Base-by-base conservation (phyloP, 2,113 vertebrate genomes). In the Piaya cayana region DNA sequence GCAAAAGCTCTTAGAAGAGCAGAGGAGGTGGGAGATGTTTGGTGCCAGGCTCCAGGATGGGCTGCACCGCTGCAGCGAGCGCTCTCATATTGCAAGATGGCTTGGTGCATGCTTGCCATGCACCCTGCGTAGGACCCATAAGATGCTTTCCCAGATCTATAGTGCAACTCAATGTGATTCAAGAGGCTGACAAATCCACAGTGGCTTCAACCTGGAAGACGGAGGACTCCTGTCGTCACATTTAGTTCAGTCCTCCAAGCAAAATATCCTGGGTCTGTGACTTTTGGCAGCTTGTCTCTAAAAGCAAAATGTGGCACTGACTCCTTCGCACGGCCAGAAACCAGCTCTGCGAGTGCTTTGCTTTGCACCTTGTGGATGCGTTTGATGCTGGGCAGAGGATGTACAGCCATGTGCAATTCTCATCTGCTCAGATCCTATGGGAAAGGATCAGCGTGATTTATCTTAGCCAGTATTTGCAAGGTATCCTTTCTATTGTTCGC, bases 401-500 rank as follows among this genome's bases (percentile, higher is more conserved):
- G 88, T 70, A 8, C 12, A 4, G 52, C 86, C 96, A 64, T 85
- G 85, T 83, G 92, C 9, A 2, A 82, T 95, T 92, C 88, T 94
- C 95, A 67, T 96, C 91, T n/a, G 65, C 84, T 3, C 6, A 6
- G 34, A 27, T 55, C 77, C 91, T 49, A 23, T 0, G 79, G 96
- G 91, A 43, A 18, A 74, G 85, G 70, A 26, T 18, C 39, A 2
- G 2, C 3, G 15, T 92, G 95, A 92, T 94, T 96, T 83, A 93
- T 96, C 82, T 45, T 1, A 16, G 52, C 30, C 86, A 19, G 80
- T 20, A 7, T 25, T 8, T 0, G 43, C 86, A 1, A 92, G 92
- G 92, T 60, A 52, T 90, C 87, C 91, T 95, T n/a, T n/a, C 95
- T 47, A 90, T 96, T 96, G 96, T 97, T 96, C 13, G 36, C 86